Base-by-base conservation (phyloP, 2,888 invertebrate genomes). In the Tromatobia lineatoria region DNA sequence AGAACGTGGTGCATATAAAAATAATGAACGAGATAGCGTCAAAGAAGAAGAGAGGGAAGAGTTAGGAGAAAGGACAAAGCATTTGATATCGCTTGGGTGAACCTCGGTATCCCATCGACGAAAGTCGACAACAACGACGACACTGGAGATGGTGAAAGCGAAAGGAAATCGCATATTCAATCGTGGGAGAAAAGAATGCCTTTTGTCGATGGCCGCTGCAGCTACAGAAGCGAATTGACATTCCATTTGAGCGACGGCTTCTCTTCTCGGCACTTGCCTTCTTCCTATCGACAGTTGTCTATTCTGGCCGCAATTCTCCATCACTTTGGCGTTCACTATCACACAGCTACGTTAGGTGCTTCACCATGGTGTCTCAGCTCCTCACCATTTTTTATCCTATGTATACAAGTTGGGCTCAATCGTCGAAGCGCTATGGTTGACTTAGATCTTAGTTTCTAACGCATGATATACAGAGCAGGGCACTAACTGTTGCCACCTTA, bases 151-250 rank as follows among this genome's bases (percentile, higher is more conserved):
- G 34, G 73, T 54, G 71, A 52, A 45, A 75, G 54, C 57, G 71
- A 82, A 83, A 78, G 88, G 85, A 83, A 91, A 90, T 90, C 89
- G 90, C 90, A 90, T 89, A 91, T 91, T 91, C 91, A 90, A 90
- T 90, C 89, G 90, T 78, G 88, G 76, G 85, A 88, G 88, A 90
- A 89, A 90, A 89, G 91, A 91, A 91, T 91, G 89, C 89, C 91
- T 91, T 92, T 91, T 91, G 91, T 91, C 89, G 90, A 89, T 86
- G 87, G 86, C 87, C 87, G 86, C 82, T 85, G 87, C 84, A 78
- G 86, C 80, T 83, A 84, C 88, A 82, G 86, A 88, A 82, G 85
- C 87, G 89, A 90, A 91, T 91, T 91, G 91, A 85, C 90, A 90
- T 91, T 90, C 90, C 89, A 90, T 91, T 90, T 90, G 91, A 90